phyloP scores from a whole-genome alignment of 2,888 invertebrate species.

The Achlya flavicornis region DNA sequence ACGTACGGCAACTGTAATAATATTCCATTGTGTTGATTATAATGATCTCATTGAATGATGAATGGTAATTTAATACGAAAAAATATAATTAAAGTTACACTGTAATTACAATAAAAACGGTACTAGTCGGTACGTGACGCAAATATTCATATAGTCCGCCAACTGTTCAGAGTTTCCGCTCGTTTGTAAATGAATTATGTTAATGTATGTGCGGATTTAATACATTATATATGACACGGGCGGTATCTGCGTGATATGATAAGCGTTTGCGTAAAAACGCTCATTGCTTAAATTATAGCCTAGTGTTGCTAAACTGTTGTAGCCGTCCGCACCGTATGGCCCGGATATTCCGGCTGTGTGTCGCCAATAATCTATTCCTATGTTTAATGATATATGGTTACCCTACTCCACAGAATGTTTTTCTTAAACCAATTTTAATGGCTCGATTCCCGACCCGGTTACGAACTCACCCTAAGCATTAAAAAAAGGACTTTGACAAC shows the following conservation, averaged over 20 bases:
- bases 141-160: not conserved
- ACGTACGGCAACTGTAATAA: not conserved
- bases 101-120: slow-evolving; percentile 4
- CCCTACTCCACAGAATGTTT: no score
- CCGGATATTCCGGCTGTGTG: no score
- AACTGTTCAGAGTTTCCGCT: not conserved
- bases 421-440: no score
- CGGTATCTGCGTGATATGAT: not conserved
- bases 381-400: no score
- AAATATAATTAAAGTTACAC: not conserved
- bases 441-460: no score
- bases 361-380: no score
- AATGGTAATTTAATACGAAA: not conserved
- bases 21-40: not conserved
- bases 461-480: no score
- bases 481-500: not conserved
- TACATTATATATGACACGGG: not conserved
- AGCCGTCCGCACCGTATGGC: not conserved
- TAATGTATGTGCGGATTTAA: slow-evolving; percentile 1
- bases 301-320: not conserved
- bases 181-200: slow-evolving; percentile 2
- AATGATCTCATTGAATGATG: not conserved
- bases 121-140: not conserved
- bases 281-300: not conserved
- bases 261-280: not conserved